Percentiles rank a stretch among this genome's conserved stretches.
Conservation (phyloP, 1,140 invertebrate species). For the Caenorhabditis inopinata region DNA sequence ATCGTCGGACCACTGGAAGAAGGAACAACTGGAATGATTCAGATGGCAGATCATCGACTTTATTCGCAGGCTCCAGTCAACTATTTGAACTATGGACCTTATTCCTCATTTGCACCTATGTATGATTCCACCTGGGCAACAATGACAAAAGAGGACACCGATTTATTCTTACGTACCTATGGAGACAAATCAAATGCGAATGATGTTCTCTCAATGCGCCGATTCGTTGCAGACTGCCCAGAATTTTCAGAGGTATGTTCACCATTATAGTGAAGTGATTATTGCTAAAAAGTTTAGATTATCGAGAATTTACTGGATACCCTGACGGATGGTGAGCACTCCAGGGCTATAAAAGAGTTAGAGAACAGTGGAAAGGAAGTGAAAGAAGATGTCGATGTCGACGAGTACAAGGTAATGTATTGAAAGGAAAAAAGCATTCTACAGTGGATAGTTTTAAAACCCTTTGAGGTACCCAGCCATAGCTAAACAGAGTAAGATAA, state of each 20-base stretch:
- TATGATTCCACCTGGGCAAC: slow-evolving; percentile 93
- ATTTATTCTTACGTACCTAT: slow-evolving; percentile 85
- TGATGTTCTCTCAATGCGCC: slow-evolving; percentile 73
- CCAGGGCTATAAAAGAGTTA: slow-evolving; percentile 72
- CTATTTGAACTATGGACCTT: slow-evolving; percentile 83
- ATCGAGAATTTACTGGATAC: slow-evolving; percentile 82
- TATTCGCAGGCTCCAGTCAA: slow-evolving; percentile 19
- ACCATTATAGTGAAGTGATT: slow-evolving; percentile 21
- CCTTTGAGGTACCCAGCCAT: no score
- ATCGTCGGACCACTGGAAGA: slow-evolving; percentile 41
- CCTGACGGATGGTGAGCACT: slow-evolving; percentile 80
- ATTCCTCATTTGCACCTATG: slow-evolving; percentile 87
- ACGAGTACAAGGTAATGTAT: slow-evolving; percentile 32
- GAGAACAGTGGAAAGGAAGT: neutral
- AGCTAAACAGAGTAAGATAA: no score
- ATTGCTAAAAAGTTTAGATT: slow-evolving; percentile 13
- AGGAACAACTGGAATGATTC: slow-evolving; percentile 40
- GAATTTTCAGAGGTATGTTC: slow-evolving; percentile 12
- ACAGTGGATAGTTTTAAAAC: no score
- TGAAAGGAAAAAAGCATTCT: no score
- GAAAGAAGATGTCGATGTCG: slow-evolving; percentile 35
- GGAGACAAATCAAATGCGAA: slow-evolving; percentile 83
- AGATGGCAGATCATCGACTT: slow-evolving; percentile 3
- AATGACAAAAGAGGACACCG: slow-evolving; percentile 86
- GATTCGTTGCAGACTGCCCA: slow-evolving; percentile 3